Percentiles rank a stretch among this genome's conserved stretches.
phyloP scores from a whole-genome alignment of 2,797 vertebrate species.

The Echeneis naucrates region DNA sequence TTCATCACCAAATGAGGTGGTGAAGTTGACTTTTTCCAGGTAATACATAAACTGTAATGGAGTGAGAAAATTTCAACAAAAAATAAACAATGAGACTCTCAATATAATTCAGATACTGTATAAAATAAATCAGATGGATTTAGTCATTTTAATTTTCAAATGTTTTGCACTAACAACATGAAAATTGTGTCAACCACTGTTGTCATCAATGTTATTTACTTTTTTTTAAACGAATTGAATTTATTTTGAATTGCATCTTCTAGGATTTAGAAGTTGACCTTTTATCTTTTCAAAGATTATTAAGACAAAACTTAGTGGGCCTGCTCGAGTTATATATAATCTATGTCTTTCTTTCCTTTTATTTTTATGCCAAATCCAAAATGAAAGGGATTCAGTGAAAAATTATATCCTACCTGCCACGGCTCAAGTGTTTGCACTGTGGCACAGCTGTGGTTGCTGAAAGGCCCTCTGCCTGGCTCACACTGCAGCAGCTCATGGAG shows the following conservation, averaged over 20 bases:
- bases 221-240: neutral
- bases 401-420: conserved; percentile 75
- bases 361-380: neutral
- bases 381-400: neutral
- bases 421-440: conserved; percentile 65
- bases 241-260: neutral
- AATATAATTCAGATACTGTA: neutral
- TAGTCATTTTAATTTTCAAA: neutral
- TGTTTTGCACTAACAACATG: neutral
- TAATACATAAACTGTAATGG: conserved; percentile 73
- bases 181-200: neutral
- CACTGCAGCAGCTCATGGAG: conserved; percentile 71
- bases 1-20: conserved; percentile 76
- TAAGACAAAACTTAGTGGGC: neutral
- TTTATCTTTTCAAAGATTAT: neutral
- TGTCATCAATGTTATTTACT: neutral
- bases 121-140: neutral
- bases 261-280: neutral
- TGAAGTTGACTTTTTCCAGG: conserved; percentile 77
- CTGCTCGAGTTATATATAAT: too few species aligned
- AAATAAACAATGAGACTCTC: neutral
- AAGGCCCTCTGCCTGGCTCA: conserved; percentile 70
- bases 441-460: conserved; percentile 68
- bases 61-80: neutral
- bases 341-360: neutral